Conservation (phyloP, 2,888 invertebrate genomes). For the Ochlodes sylvanus region DNA sequence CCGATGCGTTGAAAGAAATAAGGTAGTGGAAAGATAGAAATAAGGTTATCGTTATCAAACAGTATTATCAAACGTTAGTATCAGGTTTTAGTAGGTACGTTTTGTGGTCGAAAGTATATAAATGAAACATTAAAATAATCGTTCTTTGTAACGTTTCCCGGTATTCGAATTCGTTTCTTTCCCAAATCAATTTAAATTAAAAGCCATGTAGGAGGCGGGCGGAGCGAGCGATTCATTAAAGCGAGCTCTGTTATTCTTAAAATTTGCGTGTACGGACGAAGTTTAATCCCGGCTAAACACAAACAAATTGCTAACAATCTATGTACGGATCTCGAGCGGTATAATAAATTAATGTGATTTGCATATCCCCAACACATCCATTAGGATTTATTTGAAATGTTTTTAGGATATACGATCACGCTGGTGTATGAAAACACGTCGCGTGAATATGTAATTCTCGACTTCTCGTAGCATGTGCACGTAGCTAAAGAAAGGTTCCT, state of each 20-base stretch:
- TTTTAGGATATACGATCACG: constrained; percentile 14
- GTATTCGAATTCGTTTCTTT: background rate
- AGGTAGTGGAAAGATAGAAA: too few species aligned
- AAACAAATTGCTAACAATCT: constrained; percentile 36
- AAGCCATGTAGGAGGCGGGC: background rate
- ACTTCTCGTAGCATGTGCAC: background rate
- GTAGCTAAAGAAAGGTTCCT: too few species aligned
- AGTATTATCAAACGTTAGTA: too few species aligned
- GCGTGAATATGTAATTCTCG: background rate
- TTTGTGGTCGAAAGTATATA: background rate
- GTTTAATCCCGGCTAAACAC: constrained; percentile 33
- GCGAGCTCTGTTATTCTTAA: constrained; percentile 22
- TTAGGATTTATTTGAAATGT: constrained; percentile 34
- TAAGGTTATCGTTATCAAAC: too few species aligned
- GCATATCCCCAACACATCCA: constrained; percentile 36
- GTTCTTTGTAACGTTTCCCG: constrained; percentile 1
- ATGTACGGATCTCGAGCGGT: constrained; percentile 30
- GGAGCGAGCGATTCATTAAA: background rate
- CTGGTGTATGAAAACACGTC: background rate
- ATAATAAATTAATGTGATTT: constrained; percentile 35
- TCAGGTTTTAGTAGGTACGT: too few species aligned
- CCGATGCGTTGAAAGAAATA: too few species aligned
- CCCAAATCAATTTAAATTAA: constrained; percentile 11
- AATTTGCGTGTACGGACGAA: constrained; percentile 19
- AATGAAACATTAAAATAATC: background rate